Evolutionary conservation across 2,113 vertebrate species (phyloP), one percentile per base, ranked within the genome.

Genomic region (Jacana jacana): DNA sequence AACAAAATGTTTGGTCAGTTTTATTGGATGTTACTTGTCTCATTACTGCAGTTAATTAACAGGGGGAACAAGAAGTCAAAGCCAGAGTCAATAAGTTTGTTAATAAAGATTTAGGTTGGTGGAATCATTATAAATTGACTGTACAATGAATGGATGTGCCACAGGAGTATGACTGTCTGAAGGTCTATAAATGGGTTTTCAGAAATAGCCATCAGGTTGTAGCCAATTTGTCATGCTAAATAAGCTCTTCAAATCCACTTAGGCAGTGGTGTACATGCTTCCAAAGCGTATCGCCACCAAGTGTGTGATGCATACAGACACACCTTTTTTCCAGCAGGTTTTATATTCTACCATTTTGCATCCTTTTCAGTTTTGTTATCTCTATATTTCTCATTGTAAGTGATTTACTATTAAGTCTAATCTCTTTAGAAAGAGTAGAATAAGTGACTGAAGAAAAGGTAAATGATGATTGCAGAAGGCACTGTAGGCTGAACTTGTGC

Each of bases 1-100:
- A 93, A 89, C 70, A 91, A 93, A 57, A 31, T 54, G 78, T 96
- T 96, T 91, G 76, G 83, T 80, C 81, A 84, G 52, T 92, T 82
- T 2, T 52, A 83, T n/a, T 92, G 84, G 77, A 77, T 95, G 73
- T 68, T 89, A 61, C 82, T 94, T 95, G 80, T 97, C 92, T 95
- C 76, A 81, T 94, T 96, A 93, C 84, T 89, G 76, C 88, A 96
- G 91, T 94, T 96, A 97, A 97, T 97, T 97, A 98, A 94, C 95
- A 95, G 46, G 39, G 23, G 68, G 81, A 57, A 39, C 93, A 90
- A 66, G 90, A 77, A 93, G 81, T 79, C 58, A 78, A 89, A 94
- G 63, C 42, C 51, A 37, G 79, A 90, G 69, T 72, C 93, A 91
- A 85, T 94, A 91, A 94, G 85, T 93, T 95, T 86, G 95, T 94